phyloP scores from a whole-genome alignment of 2,113 vertebrate species.

The Aramus guarauna region DNA sequence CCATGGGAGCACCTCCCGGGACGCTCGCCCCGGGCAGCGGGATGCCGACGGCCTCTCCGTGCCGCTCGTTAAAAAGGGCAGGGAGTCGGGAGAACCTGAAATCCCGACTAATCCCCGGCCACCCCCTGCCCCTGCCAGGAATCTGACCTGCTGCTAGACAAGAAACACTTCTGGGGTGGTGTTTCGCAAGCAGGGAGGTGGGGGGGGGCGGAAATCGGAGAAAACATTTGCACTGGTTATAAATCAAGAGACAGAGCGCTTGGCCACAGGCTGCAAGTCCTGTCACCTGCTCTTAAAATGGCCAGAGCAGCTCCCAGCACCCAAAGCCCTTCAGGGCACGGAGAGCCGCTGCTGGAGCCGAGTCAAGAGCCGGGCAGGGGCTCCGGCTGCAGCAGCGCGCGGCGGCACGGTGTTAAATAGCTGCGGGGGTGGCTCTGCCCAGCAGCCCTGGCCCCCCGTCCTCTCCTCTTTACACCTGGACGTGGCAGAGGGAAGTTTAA shows the following conservation, averaged over 20 bases:
- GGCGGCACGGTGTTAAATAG: background rate
- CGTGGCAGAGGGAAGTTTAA: background rate
- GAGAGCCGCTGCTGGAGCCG: background rate
- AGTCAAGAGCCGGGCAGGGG: background rate
- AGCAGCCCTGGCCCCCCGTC: background rate
- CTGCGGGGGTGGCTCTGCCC: background rate
- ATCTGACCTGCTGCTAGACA: background rate
- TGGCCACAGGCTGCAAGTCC: background rate
- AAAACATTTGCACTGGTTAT: background rate
- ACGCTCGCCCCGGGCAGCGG: background rate
- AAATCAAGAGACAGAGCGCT: background rate
- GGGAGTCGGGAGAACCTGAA: background rate
- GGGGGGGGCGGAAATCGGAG: background rate
- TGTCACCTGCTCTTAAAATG: background rate
- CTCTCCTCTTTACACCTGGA: background rate
- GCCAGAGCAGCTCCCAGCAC: background rate
- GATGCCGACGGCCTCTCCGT: background rate
- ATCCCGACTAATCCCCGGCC: background rate
- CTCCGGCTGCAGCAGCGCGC: background rate
- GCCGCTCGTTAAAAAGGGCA: background rate
- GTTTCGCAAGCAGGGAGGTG: background rate
- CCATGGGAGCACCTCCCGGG: rapidly evolving
- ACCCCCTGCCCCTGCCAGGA: background rate
- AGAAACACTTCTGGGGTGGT: background rate
- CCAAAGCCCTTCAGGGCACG: background rate